phyloP scores from a whole-genome alignment of 2,113 vertebrate species.

The Catharus fuscescens region DNA sequence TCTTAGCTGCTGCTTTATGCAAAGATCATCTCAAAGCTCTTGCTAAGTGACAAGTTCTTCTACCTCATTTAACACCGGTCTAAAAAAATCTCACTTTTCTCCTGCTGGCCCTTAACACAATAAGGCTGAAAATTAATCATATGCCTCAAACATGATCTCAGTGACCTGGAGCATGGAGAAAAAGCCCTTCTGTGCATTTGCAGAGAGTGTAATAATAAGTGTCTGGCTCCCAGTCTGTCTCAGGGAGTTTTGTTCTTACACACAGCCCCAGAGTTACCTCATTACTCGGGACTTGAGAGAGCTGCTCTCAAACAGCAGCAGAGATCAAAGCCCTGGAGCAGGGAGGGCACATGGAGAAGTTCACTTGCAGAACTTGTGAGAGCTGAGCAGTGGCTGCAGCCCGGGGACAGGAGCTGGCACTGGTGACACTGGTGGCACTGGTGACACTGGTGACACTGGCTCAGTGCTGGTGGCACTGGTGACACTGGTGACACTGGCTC shows the following conservation, averaged over 20 bases:
- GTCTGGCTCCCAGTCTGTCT: conserved; percentile 12
- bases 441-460: too few species aligned
- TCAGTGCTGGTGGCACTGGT: too few species aligned
- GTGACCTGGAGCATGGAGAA: background rate
- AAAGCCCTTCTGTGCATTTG: background rate
- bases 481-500: too few species aligned
- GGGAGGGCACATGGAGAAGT: background rate
- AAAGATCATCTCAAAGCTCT: conserved; percentile 38
- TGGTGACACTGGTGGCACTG: fast-evolving
- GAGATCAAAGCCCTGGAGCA: background rate
- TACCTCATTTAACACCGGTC: conserved; percentile 17
- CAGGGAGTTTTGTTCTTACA: background rate
- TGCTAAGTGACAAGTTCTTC: conserved; percentile 22
- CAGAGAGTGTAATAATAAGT: background rate
- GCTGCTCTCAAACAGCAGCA: background rate
- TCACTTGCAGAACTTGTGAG: fast-evolving
- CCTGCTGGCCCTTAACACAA: background rate
- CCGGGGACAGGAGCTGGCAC: fast-evolving
- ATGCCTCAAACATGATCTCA: conserved; percentile 23
- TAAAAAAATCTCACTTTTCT: background rate
- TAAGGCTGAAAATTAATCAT: conserved; percentile 42
- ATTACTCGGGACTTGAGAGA: background rate
- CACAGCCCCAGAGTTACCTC: background rate
- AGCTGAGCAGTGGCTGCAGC: background rate
- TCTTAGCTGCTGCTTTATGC: conserved; percentile 33